Conservation (phyloP, 2,113 vertebrate species). For the Leucosticte australis region DNA sequence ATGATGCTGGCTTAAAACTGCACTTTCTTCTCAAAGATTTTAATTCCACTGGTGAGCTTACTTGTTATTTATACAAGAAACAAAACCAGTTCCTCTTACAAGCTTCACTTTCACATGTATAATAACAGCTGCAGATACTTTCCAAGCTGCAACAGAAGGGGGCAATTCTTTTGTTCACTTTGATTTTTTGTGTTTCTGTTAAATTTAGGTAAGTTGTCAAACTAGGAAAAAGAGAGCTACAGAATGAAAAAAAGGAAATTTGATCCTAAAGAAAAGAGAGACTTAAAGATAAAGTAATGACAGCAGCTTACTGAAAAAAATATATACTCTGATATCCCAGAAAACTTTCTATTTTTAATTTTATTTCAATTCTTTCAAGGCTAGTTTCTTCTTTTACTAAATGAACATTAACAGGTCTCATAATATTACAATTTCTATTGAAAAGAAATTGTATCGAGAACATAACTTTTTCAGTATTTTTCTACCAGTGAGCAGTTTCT, state of each 20-base stretch:
- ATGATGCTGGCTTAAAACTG: neutral
- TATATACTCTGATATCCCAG: neutral
- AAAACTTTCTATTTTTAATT: neutral
- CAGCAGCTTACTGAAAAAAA: neutral
- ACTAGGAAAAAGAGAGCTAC: neutral
- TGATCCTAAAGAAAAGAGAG: neutral
- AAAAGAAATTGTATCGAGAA: neutral
- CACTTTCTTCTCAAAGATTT: neutral
- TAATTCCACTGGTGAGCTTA: neutral
- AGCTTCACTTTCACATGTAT: neutral
- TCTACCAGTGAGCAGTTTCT: neutral
- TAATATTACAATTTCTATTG: neutral
- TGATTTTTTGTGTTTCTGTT: neutral
- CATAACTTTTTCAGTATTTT: neutral
- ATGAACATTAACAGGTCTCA: neutral
- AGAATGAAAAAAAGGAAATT: neutral
- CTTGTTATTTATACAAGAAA: neutral
- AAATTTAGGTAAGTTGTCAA: neutral
- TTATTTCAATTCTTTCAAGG: neutral
- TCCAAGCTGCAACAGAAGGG: neutral
- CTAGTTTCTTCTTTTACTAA: neutral
- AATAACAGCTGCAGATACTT: neutral
- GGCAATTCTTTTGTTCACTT: neutral
- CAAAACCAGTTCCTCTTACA: neutral
- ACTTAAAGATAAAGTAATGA: neutral